Percentiles rank a stretch among this genome's conserved stretches.
Evolutionary conservation across 2,113 vertebrate genomes (phyloP).

Genomic region (Syrrhaptes paradoxus): DNA sequence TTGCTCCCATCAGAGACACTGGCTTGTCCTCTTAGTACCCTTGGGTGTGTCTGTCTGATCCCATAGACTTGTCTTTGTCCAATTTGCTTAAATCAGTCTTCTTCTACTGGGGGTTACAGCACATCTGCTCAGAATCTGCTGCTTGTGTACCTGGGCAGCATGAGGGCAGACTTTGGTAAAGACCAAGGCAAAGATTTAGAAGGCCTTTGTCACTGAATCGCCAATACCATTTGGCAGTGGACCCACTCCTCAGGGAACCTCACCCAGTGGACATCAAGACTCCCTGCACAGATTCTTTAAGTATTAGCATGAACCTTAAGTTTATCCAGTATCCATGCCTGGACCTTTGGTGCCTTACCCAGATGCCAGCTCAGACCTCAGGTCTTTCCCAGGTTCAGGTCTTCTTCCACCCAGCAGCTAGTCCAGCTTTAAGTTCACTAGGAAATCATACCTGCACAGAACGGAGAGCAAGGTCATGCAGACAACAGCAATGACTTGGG

Average conservation of each 20-base stretch:
- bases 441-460: not conserved
- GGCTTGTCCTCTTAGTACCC: not conserved
- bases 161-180: not conserved
- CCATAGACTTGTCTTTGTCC: not conserved
- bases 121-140: not conserved
- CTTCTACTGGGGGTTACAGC: not conserved
- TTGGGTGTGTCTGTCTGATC: not conserved
- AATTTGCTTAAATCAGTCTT: not conserved
- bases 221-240: not conserved
- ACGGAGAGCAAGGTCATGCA: not conserved
- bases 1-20: not conserved
- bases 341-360: not conserved
- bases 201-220: not conserved
- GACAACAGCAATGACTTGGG: not conserved
- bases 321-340: not conserved
- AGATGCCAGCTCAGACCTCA: not conserved
- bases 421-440: not conserved
- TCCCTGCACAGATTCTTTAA: not conserved
- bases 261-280: not conserved
- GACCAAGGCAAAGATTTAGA: not conserved
- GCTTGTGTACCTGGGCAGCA: not conserved
- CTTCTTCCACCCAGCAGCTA: not conserved
- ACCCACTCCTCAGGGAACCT: not conserved
- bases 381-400: not conserved
- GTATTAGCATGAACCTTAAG: not conserved